Evolutionary conservation across 1,140 invertebrate species (phyloP).

Genomic region (Trinorchestia longiramus): DNA sequence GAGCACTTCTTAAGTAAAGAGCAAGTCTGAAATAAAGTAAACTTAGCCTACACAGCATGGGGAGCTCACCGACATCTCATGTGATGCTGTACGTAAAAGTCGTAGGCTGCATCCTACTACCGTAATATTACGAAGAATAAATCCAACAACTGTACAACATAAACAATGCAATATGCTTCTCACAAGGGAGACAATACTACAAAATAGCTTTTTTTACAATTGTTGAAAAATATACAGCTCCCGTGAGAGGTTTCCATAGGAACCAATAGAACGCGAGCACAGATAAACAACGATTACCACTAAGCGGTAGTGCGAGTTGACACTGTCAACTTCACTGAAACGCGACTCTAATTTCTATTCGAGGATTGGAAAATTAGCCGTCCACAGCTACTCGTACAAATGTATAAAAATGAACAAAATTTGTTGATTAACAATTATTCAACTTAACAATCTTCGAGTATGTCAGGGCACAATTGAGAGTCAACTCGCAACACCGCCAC

Average conservation of each 20-base stretch:
- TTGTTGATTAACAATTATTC: background rate
- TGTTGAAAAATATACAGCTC: slow-evolving; percentile 10
- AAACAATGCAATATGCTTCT: background rate
- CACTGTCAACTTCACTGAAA: background rate
- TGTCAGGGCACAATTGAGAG: background rate
- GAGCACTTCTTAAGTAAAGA: background rate
- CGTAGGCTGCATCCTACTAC: background rate
- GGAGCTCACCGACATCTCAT: background rate
- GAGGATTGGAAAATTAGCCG: background rate
- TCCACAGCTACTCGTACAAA: background rate
- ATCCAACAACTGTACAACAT: slow-evolving; percentile 34
- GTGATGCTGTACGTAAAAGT: background rate
- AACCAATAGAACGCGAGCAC: background rate
- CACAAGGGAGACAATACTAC: background rate
- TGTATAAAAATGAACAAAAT: background rate
- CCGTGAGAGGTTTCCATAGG: slow-evolving; percentile 13
- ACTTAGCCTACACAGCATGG: background rate
- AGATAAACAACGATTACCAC: background rate
- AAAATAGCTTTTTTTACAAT: slow-evolving; percentile 25
- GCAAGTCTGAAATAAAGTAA: background rate
- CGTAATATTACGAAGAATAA: background rate
- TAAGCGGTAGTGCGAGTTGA: background rate
- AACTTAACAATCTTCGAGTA: background rate
- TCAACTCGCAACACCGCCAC: background rate
- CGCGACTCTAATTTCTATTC: background rate